phyloP scores from a whole-genome alignment of 2,113 vertebrate genomes.

The Antigone vipio region DNA sequence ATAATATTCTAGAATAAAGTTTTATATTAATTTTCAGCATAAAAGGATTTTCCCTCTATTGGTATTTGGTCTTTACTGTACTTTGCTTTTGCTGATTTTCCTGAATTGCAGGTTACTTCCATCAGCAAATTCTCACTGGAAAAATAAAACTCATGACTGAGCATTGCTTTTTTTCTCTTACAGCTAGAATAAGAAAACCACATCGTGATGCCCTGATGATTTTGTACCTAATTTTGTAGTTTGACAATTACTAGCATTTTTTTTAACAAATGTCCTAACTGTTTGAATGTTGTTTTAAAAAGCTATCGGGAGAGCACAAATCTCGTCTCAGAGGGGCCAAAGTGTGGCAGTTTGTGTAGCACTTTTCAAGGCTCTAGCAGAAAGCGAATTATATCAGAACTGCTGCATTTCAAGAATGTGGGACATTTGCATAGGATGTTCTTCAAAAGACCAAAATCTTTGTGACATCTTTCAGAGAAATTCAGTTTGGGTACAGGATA shows the following conservation, averaged over 20 bases:
- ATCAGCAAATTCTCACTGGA: conserved; percentile 22
- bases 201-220: not conserved
- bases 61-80: not conserved
- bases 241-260: not conserved
- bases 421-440: not conserved
- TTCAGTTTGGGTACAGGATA: not conserved
- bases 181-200: not conserved
- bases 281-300: not conserved
- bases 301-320: not conserved
- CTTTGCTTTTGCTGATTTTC: conserved; percentile 4
- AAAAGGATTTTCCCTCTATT: not conserved
- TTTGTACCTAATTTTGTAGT: not conserved
- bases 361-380: not conserved
- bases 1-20: not conserved
- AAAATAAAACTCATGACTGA: conserved; percentile 32
- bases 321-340: not conserved
- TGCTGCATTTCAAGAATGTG: not conserved
- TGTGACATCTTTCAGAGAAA: not conserved
- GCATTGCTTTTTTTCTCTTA: not conserved
- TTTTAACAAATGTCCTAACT: not conserved
- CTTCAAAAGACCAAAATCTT: not conserved
- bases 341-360: not conserved
- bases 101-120: not conserved
- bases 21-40: not conserved
- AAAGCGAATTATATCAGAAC: not conserved